Evolutionary conservation across 2,113 vertebrate species (phyloP).

Genomic region (Ictidomys tridecemlineatus): DNA sequence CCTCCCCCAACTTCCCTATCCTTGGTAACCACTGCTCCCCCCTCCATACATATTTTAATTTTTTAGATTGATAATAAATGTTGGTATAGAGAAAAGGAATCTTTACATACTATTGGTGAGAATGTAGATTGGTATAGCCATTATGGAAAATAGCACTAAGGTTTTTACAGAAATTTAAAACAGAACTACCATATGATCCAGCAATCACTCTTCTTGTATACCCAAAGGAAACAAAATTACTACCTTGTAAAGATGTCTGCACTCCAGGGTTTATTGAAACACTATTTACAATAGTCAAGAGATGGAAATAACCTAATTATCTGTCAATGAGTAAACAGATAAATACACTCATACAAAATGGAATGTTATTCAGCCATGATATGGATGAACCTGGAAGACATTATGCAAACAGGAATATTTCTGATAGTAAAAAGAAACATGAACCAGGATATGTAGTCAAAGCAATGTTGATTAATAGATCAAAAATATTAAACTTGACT

Average conservation of each 20-base stretch:
- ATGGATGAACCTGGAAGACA: neutral
- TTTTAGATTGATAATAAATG: neutral
- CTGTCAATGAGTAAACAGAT: no score
- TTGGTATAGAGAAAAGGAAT: neutral
- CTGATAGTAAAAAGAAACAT: neutral
- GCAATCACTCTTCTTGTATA: neutral
- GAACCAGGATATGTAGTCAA: neutral
- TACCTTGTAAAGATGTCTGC: neutral
- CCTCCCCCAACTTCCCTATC: fast-evolving
- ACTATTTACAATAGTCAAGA: no score
- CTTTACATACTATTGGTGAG: no score
- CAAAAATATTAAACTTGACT: constrained; percentile 8
- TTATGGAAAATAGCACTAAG: neutral
- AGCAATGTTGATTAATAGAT: neutral
- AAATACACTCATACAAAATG: no score
- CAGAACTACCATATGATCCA: neutral
- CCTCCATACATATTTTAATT: neutral
- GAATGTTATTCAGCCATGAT: neutral
- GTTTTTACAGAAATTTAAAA: neutral
- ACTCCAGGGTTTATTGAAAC: neutral
- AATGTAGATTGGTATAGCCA: no score
- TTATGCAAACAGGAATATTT: constrained; percentile 11
- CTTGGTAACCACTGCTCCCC: neutral
- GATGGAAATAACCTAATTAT: no score
- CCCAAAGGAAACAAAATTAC: neutral